Conservation (phyloP, 2,113 vertebrate species). For the Mastomys coucha region DNA sequence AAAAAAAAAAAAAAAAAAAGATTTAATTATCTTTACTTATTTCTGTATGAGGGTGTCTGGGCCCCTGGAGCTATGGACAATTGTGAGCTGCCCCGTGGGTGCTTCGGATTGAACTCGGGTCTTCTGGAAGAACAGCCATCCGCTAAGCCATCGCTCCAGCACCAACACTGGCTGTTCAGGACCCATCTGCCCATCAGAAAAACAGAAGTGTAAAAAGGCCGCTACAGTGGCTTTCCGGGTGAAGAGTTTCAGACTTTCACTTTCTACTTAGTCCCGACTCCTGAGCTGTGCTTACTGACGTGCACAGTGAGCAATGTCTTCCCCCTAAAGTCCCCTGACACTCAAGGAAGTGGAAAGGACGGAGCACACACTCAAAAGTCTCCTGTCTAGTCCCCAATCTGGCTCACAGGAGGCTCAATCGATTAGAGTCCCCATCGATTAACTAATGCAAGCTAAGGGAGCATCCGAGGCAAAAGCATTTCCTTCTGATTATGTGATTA, state of each 20-base stretch:
- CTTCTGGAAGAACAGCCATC: too few relatives aligned
- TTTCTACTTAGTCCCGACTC: slow-evolving; percentile 41
- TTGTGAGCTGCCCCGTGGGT: too few relatives aligned
- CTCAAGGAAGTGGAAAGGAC: not conserved
- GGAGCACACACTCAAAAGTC: not conserved
- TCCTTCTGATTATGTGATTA: slow-evolving; percentile 42
- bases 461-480: slow-evolving; percentile 14
- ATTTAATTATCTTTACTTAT: too few relatives aligned
- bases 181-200: not conserved
- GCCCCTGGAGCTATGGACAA: too few relatives aligned
- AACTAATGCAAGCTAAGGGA: slow-evolving; percentile 14
- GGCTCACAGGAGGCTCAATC: not conserved
- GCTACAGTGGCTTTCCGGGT: not conserved
- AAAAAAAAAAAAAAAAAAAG: too few relatives aligned
- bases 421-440: not conserved
- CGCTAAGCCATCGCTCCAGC: too few relatives aligned
- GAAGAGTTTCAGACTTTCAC: slow-evolving; percentile 36
- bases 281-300: slow-evolving; percentile 34
- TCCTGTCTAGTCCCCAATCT: not conserved
- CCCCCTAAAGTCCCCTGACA: not conserved
- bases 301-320: not conserved
- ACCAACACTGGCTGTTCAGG: not conserved
- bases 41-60: too few relatives aligned
- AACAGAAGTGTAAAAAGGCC: not conserved
- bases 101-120: too few relatives aligned